Evolutionary conservation across 2,797 vertebrate genomes (phyloP).

Genomic region (Karalla daura): DNA sequence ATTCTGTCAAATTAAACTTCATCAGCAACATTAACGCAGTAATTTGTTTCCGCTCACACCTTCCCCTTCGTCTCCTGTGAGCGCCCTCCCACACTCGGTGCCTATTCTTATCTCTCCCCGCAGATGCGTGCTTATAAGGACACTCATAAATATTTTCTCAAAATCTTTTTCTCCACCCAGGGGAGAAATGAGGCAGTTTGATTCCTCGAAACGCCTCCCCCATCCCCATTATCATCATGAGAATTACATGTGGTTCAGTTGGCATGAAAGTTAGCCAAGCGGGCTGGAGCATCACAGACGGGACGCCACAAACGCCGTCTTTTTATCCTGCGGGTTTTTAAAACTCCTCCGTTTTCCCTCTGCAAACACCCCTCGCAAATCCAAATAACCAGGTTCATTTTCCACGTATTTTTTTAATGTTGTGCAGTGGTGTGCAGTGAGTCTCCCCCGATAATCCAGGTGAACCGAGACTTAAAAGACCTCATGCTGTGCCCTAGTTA

Average conservation of each 20-base stretch:
- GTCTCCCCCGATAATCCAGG: constrained; percentile 53
- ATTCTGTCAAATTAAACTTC: constrained; percentile 9
- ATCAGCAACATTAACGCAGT: constrained; percentile 1
- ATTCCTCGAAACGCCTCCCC: constrained; percentile 34
- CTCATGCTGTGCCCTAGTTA: constrained; percentile 62
- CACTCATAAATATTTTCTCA: constrained; percentile 30
- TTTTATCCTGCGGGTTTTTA: constrained; percentile 41
- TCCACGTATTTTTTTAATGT: constrained; percentile 19
- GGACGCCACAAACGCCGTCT: constrained; percentile 24
- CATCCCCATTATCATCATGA: constrained; percentile 37
- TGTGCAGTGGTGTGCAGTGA: constrained; percentile 29
- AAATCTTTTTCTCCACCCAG: constrained; percentile 30
- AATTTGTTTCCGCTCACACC: constrained; percentile 28
- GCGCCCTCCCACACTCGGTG: not conserved
- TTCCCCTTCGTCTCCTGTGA: constrained; percentile 2
- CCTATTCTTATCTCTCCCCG: constrained; percentile 51
- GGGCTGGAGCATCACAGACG: constrained; percentile 36
- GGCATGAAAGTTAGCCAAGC: constrained; percentile 36
- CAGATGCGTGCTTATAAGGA: constrained; percentile 46
- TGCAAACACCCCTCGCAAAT: constrained; percentile 47
- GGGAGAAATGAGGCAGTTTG: constrained; percentile 36
- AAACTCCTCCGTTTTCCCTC: constrained; percentile 30
- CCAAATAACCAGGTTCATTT: constrained; percentile 45
- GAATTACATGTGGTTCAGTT: constrained; percentile 47
- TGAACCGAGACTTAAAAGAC: constrained; percentile 54